Evolutionary conservation across 2,888 invertebrate genomes (phyloP).

Genomic region (Zaprionus lineosus): DNA sequence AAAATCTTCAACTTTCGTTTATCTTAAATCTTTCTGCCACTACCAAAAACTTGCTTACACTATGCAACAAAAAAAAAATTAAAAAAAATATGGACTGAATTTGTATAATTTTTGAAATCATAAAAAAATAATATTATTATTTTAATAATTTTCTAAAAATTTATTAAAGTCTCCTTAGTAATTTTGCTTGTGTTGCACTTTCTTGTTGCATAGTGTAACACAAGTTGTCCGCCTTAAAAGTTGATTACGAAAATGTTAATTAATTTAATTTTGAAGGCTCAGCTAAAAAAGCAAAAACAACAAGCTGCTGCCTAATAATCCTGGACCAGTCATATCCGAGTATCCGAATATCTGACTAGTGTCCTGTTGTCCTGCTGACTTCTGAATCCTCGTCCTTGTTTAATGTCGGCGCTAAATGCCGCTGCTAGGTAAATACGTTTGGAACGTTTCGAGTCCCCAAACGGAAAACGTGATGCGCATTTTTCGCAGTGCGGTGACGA

Average conservation of each 20-base stretch:
- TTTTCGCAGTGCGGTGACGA: slow-evolving; percentile 64
- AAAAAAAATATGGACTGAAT: no score
- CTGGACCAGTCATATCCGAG: no score
- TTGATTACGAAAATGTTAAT: slow-evolving; percentile 37
- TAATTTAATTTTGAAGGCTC: slow-evolving; percentile 13
- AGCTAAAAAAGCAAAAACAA: slow-evolving; percentile 5
- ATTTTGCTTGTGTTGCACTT: no score
- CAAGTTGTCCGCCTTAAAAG: slow-evolving; percentile 13
- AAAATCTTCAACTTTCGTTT: slow-evolving; percentile 9
- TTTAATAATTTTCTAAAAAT: no score
- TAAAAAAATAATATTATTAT: no score
- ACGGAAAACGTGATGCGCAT: slow-evolving; percentile 77
- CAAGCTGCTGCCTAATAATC: slow-evolving; percentile 38
- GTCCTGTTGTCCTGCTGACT: background rate
- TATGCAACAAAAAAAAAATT: background rate
- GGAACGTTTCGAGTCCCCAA: slow-evolving; percentile 53
- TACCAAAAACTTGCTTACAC: no score
- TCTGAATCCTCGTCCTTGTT: slow-evolving; percentile 25
- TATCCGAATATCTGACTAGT: no score
- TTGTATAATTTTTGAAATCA: no score
- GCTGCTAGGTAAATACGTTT: slow-evolving; percentile 67
- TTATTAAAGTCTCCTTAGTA: no score
- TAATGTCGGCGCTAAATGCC: slow-evolving; percentile 63
- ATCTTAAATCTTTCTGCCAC: slow-evolving; percentile 13
- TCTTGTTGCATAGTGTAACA: slow-evolving; percentile 3